Conservation (phyloP, 2,113 vertebrate species). For the Pycnonotus jocosus region DNA sequence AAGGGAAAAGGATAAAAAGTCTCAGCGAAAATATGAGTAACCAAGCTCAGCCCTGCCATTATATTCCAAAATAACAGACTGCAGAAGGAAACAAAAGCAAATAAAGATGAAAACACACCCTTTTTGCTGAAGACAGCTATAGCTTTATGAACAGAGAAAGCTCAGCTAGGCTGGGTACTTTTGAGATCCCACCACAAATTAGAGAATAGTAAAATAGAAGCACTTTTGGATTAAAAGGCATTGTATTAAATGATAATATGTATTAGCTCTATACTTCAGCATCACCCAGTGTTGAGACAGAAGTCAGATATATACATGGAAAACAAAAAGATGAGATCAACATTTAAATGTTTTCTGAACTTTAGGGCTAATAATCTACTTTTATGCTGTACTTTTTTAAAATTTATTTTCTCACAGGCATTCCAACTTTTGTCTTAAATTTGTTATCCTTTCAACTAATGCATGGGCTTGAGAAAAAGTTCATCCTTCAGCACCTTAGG, state of each 20-base stretch:
- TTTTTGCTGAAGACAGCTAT: not conserved
- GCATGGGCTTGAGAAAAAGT: not conserved
- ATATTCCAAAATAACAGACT: constrained; percentile 1
- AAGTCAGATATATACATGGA: not conserved
- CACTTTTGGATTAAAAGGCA: not conserved
- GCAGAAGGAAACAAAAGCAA: not conserved
- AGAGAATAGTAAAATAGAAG: not conserved
- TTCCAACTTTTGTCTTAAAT: not conserved
- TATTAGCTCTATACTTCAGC: not conserved
- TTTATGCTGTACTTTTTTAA: not conserved
- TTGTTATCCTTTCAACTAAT: not conserved
- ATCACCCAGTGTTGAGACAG: not conserved
- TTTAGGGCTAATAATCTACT: not conserved
- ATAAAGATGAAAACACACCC: not conserved
- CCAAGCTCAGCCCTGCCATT: not conserved
- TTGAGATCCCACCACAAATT: not conserved
- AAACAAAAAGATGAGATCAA: not conserved
- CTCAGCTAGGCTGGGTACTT: not conserved
- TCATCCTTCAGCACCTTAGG: not conserved
- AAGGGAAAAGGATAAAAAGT: not conserved
- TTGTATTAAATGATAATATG: not conserved
- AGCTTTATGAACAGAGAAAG: not conserved
- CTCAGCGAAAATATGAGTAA: not conserved
- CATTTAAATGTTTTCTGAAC: not conserved
- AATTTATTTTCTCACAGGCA: not conserved